Base-by-base conservation (phyloP, 1,140 invertebrate species). In the Ctenoplectra terminalis region DNA sequence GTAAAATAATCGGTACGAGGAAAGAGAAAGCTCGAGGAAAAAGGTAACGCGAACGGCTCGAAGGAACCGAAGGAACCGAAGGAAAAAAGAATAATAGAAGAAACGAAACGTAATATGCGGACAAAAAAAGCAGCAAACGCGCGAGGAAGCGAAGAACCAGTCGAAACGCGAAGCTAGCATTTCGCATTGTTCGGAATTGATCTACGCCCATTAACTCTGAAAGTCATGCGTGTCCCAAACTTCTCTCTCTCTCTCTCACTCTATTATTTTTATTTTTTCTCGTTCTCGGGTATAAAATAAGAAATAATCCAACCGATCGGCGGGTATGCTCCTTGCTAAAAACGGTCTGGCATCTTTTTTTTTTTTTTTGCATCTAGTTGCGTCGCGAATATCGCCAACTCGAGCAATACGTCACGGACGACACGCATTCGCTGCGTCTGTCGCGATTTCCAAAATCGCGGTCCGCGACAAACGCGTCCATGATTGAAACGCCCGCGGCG, bases 171-270 rank as follows among this genome's bases (percentile, higher is more conserved):
- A 46, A 54, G 54, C 31, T 29, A 63, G 56, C 72, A 72, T 52
- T 67, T 84, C 63, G 75, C 82, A 60, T 64, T 58, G 61, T 58
- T 43, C 75, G 61, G 46, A 66, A 37, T 54, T 82, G 81, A 90
- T 88, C 90, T 86, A 87, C 82, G 87, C 81, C 66, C 61, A 81
- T 87, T 79, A 81, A 81, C 63, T 64, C 37, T 37, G 37, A 79
- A 71, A 70, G 54, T 46, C 54, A 13, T 37, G 50, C 76, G n/a
- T 31, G 43, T 17, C 37, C 17, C 58, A 20, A 20, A 17, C 20
- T 61, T 34, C 11, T n/a, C n/a, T 0, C 52, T 23, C 6, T 23
- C n/a, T 9, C 0, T 2, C 4, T 0, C 11, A 11, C n/a, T 15
- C 15, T 48, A 0, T 5, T 23, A 3, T 17, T 31, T 15, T 7